Conservation (phyloP, 2,888 invertebrate species). For the Scaeva pyrastri region DNA sequence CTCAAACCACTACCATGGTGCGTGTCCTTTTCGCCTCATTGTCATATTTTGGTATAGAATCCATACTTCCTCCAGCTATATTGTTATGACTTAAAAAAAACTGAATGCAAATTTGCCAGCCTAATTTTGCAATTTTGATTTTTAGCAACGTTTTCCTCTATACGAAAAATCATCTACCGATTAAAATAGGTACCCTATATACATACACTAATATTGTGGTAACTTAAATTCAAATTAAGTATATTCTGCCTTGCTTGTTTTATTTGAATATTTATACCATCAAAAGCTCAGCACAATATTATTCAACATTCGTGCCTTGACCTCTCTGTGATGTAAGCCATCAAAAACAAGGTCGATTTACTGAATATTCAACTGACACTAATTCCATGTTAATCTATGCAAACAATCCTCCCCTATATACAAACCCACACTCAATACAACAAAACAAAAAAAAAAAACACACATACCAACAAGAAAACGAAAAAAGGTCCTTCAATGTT, state of each 20-base stretch:
- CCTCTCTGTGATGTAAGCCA: neutral
- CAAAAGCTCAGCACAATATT: too few relatives aligned
- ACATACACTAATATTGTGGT: too few relatives aligned
- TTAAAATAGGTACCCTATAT: neutral
- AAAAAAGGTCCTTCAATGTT: neutral
- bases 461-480: too few relatives aligned
- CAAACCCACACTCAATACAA: neutral
- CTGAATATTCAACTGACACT: conserved; percentile 1
- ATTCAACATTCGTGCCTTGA: neutral
- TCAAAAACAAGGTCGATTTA: neutral
- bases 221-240: too few relatives aligned
- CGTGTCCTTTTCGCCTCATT: too few relatives aligned
- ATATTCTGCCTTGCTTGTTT: too few relatives aligned
- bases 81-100: neutral
- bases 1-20: too few relatives aligned
- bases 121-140: neutral
- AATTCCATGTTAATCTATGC: conserved; percentile 7
- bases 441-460: too few relatives aligned
- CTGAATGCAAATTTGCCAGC: neutral
- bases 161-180: neutral
- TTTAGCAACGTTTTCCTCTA: neutral
- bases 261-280: too few relatives aligned
- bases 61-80: too few relatives aligned
- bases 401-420: neutral
- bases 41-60: too few relatives aligned